Percentiles rank a stretch among this genome's conserved stretches.
These are phyloP conservation scores for Chromoteleia sp. DNA, from an alignment of 2,888 invertebrate genomes.

Conservation along the genomic window DNA sequence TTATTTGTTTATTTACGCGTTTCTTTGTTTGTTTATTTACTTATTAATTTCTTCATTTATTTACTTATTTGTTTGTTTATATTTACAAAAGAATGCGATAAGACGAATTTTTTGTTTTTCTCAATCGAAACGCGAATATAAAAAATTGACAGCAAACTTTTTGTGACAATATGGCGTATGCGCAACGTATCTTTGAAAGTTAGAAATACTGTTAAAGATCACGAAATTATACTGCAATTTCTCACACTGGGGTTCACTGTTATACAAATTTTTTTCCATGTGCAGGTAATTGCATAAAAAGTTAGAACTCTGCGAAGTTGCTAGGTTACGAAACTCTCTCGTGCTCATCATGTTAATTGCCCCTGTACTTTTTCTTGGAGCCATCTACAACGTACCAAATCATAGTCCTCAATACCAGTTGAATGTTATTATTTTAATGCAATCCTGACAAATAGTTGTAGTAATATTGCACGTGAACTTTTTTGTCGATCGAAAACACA, in stretches of 20 bases:
- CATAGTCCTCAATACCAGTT: conserved; percentile 30
- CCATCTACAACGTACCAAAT: conserved; percentile 24
- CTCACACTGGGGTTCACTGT: conserved; percentile 32
- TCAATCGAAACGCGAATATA: neutral
- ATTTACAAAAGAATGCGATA: no score
- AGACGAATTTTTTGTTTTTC: neutral
- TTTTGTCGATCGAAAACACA: neutral
- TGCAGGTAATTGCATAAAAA: conserved; percentile 38
- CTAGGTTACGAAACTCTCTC: conserved; percentile 30
- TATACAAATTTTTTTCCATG: conserved; percentile 39
- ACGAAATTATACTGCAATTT: conserved; percentile 45
- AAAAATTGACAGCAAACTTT: neutral
- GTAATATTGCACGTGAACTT: neutral
- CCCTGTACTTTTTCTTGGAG: conserved; percentile 31
- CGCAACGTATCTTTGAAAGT: conserved; percentile 3
- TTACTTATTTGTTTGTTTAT: no score
- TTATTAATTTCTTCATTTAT: no score
- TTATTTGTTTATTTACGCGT: no score
- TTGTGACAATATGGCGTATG: neutral
- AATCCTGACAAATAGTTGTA: neutral
- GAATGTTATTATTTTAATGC: conserved; percentile 14
- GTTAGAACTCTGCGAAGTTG: conserved; percentile 36
- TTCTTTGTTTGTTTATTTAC: no score
- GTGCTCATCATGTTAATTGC: conserved; percentile 44
- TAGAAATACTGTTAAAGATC: conserved; percentile 29